phyloP scores from a whole-genome alignment of 2,888 invertebrate species.

The Tenthredo notha region DNA sequence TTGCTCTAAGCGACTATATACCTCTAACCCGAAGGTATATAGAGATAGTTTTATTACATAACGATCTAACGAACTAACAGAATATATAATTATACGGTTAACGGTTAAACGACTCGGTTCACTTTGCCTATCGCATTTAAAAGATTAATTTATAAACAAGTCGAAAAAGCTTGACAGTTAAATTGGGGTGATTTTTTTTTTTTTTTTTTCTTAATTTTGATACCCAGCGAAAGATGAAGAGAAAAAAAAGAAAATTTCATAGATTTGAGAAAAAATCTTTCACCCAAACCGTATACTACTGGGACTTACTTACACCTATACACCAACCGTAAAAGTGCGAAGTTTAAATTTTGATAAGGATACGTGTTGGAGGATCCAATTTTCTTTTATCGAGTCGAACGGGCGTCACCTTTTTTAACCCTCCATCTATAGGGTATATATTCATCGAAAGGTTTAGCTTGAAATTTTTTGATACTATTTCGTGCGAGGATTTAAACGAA shows the following conservation, averaged over 20 bases:
- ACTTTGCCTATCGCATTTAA: neutral
- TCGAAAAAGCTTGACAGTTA: neutral
- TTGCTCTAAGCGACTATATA: neutral
- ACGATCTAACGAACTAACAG: neutral
- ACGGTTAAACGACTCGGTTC: neutral
- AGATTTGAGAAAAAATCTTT: too few relatives aligned
- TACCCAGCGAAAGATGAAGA: neutral
- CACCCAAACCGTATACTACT: too few relatives aligned
- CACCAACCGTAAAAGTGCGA: neutral
- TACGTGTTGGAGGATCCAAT: slow-evolving; percentile 14
- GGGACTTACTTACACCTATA: too few relatives aligned
- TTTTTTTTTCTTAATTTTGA: too few relatives aligned
- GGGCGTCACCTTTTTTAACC: neutral
- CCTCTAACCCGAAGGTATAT: neutral
- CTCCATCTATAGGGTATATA: neutral
- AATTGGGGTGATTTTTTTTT: too few relatives aligned
- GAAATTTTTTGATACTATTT: neutral
- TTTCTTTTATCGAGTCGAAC: slow-evolving; percentile 11
- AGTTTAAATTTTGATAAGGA: slow-evolving; percentile 10
- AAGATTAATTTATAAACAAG: neutral
- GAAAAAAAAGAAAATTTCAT: neutral
- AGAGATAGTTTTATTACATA: neutral
- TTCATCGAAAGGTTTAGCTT: neutral
- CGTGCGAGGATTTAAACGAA: neutral
- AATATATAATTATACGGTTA: slow-evolving; percentile 24